Evolutionary conservation across 2,113 vertebrate genomes (phyloP).

Genomic region (Perca schrenkii): DNA sequence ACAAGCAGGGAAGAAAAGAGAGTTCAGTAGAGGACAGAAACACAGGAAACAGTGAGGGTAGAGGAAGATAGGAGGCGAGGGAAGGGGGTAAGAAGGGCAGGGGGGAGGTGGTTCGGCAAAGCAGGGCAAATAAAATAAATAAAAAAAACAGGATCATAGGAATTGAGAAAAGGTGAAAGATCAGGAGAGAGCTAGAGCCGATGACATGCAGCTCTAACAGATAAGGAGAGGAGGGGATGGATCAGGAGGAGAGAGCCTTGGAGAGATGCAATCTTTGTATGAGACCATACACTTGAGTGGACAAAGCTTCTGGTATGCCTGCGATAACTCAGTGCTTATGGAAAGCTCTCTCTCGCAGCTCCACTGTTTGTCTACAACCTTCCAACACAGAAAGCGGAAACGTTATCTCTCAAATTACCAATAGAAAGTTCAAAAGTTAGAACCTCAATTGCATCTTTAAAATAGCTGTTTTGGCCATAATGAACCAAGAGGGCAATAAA

Average conservation of each 20-base stretch:
- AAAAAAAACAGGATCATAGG: slow-evolving; percentile 43
- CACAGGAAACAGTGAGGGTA: slow-evolving; percentile 17
- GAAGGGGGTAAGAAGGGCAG: slow-evolving; percentile 9
- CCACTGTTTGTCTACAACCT: slow-evolving; percentile 39
- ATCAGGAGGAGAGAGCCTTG: slow-evolving; percentile 45
- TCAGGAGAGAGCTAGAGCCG: slow-evolving; percentile 43
- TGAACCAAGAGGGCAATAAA: slow-evolving; percentile 18
- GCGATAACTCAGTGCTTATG: slow-evolving; percentile 57
- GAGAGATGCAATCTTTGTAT: slow-evolving; percentile 67
- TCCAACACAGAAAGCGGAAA: slow-evolving; percentile 28
- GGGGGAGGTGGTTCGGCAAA: slow-evolving; percentile 30
- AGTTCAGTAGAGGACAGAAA: slow-evolving; percentile 49
- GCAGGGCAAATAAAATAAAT: slow-evolving; percentile 29
- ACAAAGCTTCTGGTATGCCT: slow-evolving; percentile 54
- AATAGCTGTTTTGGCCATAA: neutral
- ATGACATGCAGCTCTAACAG: slow-evolving; percentile 57
- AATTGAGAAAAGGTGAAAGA: slow-evolving; percentile 63
- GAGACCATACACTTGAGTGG: slow-evolving; percentile 61
- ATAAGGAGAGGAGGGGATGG: slow-evolving; percentile 55
- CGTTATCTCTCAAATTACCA: slow-evolving; percentile 2
- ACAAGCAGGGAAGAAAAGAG: slow-evolving; percentile 51
- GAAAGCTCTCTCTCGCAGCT: slow-evolving; percentile 46
- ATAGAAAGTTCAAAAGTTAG: slow-evolving; percentile 14
- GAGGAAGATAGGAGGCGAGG: neutral
- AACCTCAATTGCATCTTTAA: slow-evolving; percentile 3